Evolutionary conservation across 2,888 invertebrate species (phyloP), one percentile per base, ranked within the genome.

Genomic region (Phaedon cochleariae): DNA sequence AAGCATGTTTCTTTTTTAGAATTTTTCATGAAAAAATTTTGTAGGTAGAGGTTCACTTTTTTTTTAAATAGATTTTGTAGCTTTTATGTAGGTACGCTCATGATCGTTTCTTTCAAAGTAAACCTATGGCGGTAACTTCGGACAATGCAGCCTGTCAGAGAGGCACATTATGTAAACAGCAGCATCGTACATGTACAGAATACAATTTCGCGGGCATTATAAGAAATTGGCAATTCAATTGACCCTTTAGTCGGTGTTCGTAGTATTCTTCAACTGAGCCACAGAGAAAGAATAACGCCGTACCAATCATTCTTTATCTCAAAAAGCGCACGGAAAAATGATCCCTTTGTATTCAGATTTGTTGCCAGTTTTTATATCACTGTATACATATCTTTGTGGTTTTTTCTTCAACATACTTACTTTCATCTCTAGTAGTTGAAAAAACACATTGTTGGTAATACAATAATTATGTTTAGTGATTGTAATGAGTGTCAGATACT

Each of bases 171-270:
- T 77, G 77, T 78, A 78, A 78, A 77, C 79, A 79, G 75, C 74
- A 76, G 75, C 75, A 73, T 67, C 72, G 74, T 75, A 78, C 77
- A 77, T 77, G 77, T 76, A 74, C 73, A 73, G 78, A 79, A 79
- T 79, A 77, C 77, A 77, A 75, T 77, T 77, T 78, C 76, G 68
- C 73, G 71, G 73, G 74, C 76, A 75, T 77, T 78, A 77, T 76
- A 79, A 78, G 78, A 77, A 77, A 79, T 79, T 77, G 79, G 77
- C 77, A 79, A 79, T 79, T 79, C 78, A 79, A 79, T 79, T 76
- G 77, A 77, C 74, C 77, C 75, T 77, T 75, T 72, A 74, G 69
- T 69, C 68, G 72, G 68, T 67, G 69, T 67, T 65, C 71, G 69
- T 65, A 70, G 67, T 69, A 68, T 74, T 73, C 71, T 70, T 71